Percentiles rank a stretch among this genome's conserved stretches.
phyloP scores from a whole-genome alignment of 2,113 vertebrate genomes.

The Bufo gargarizans region DNA sequence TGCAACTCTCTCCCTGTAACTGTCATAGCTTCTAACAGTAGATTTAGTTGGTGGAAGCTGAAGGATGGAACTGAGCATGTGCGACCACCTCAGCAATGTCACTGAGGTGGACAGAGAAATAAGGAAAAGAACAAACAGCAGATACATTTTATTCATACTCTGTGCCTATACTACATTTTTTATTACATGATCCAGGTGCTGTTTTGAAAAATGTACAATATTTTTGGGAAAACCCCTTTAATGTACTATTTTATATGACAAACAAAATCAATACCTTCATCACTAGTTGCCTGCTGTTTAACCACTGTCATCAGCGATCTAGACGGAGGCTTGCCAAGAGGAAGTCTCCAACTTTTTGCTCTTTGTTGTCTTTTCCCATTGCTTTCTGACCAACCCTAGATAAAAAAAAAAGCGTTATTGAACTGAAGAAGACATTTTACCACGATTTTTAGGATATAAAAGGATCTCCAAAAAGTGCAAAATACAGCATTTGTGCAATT shows the following conservation, averaged over 20 bases:
- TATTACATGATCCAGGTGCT: no score
- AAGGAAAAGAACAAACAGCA: no score
- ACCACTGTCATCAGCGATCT: conserved; percentile 88
- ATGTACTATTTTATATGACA: neutral
- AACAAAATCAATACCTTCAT: conserved; percentile 80
- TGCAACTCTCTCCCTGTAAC: no score
- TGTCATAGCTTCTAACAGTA: no score
- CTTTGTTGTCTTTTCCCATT: conserved; percentile 67
- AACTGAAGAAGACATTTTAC: neutral
- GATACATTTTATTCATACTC: no score
- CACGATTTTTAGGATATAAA: neutral
- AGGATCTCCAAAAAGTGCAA: neutral
- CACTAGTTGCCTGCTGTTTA: conserved; percentile 85
- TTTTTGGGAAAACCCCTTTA: no score
- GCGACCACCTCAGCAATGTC: no score
- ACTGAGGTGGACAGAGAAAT: no score
- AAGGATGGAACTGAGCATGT: no score
- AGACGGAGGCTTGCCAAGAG: conserved; percentile 79
- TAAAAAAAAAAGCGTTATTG: neutral
- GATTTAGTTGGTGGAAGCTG: no score
- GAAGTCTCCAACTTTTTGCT: conserved; percentile 76
- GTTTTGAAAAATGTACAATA: no score
- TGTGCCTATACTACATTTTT: no score
- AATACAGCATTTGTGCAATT: neutral
- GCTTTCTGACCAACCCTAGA: conserved; percentile 51